Percentiles rank a stretch among this genome's conserved stretches.
phyloP scores from a whole-genome alignment of 1,140 invertebrate genomes.

The Zaprionus tsacasi region DNA sequence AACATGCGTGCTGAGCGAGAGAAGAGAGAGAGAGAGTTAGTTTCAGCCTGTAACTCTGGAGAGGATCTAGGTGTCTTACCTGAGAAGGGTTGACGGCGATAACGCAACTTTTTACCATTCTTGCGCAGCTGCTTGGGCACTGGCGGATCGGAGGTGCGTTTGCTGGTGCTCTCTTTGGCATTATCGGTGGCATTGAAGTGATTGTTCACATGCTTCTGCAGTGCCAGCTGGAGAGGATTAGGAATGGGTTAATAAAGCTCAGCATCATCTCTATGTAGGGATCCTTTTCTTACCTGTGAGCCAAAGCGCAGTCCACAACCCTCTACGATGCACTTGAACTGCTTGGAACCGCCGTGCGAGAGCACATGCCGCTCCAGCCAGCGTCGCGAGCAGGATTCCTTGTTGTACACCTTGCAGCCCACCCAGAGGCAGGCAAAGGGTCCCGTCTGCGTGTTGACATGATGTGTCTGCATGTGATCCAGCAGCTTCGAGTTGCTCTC shows the following conservation, averaged over 20 bases:
- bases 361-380: constrained; percentile 97
- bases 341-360: constrained; percentile 96
- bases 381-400: constrained; percentile 93
- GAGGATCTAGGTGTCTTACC: constrained; percentile 84
- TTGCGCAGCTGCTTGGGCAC: constrained; percentile 91
- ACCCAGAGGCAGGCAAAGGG: constrained; percentile 96
- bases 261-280: no score
- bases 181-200: constrained; percentile 92
- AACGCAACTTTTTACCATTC: constrained; percentile 93
- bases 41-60: no score
- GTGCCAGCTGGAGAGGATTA: constrained; percentile 87
- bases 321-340: constrained; percentile 97
- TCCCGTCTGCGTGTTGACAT: constrained; percentile 93
- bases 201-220: constrained; percentile 96
- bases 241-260: not conserved
- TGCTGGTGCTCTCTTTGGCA: constrained; percentile 85
- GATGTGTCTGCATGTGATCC: constrained; percentile 95
- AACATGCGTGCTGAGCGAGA: constrained; percentile 89
- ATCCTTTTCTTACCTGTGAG: constrained; percentile 89
- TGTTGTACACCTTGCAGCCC: constrained; percentile 97
- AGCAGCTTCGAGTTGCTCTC: constrained; percentile 92
- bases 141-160: constrained; percentile 87
- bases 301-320: constrained; percentile 96
- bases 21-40: no score
- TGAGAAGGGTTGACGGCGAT: constrained; percentile 93